Percentiles rank a stretch among this genome's conserved stretches.
Evolutionary conservation across 2,797 vertebrate genomes (phyloP).

Genomic region (Okamejei kenojei): DNA sequence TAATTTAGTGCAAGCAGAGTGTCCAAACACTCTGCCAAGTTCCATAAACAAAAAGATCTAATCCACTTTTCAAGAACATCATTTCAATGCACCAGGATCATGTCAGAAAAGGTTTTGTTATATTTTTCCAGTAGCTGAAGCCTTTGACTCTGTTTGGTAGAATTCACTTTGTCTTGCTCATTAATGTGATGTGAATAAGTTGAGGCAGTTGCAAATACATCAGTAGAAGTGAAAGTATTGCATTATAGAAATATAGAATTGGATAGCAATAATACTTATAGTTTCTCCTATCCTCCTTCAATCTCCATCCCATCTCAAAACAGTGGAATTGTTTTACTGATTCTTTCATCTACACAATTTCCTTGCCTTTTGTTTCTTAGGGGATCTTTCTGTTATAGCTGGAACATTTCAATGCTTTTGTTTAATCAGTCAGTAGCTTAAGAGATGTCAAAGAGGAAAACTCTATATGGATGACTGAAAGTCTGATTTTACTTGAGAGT

Average conservation of each 20-base stretch:
- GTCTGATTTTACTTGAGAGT: constrained; percentile 13
- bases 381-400: not conserved
- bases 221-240: constrained; percentile 8
- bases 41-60: constrained; percentile 25
- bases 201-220: constrained; percentile 20
- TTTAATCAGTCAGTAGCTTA: not conserved
- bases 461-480: not conserved
- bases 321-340: not conserved
- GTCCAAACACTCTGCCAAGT: constrained; percentile 28
- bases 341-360: not conserved
- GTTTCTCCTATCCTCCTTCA: not conserved
- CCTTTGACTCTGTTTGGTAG: not conserved
- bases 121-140: constrained; percentile 28
- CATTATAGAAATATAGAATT: constrained; percentile 30
- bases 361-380: not conserved
- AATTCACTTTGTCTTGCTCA: not conserved
- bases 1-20: not conserved
- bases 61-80: not conserved
- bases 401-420: not conserved
- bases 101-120: constrained; percentile 23
- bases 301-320: not conserved
- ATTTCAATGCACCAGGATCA: constrained; percentile 34
- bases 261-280: not conserved
- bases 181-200: constrained; percentile 16
- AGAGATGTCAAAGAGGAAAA: not conserved